A percentile compares a stretch with the other conserved stretches of the same genome.
phyloP scores from a whole-genome alignment of 1,140 invertebrate genomes.

The Drosophila santomea region DNA sequence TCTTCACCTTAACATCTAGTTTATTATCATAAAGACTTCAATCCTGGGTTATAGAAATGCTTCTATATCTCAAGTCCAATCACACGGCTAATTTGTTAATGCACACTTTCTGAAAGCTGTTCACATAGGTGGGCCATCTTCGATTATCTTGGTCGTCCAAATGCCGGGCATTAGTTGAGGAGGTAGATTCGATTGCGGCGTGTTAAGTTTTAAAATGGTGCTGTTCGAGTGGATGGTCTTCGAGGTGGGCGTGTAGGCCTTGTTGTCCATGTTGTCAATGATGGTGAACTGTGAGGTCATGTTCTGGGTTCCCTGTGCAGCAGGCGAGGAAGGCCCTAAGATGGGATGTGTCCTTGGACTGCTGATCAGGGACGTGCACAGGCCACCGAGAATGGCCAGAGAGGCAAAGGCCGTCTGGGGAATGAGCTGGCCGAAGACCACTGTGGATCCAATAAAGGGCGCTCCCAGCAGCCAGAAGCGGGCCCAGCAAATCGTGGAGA shows the following conservation, averaged over 20 bases:
- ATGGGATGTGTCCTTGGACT: constrained; percentile 80
- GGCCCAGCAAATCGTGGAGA: constrained; percentile 83
- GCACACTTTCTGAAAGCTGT: background rate
- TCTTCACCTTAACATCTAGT: background rate
- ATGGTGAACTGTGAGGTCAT: constrained; percentile 71
- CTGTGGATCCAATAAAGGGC: constrained; percentile 78
- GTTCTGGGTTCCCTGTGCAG: constrained; percentile 58
- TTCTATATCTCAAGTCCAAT: background rate
- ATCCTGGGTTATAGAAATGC: background rate
- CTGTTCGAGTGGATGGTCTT: constrained; percentile 63
- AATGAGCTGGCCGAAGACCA: constrained; percentile 77
- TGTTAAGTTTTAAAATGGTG: constrained; percentile 67
- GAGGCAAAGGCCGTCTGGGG: constrained; percentile 80
- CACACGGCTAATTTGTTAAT: background rate
- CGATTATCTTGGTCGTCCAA: constrained; percentile 80
- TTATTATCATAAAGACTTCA: background rate
- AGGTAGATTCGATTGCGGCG: constrained; percentile 82
- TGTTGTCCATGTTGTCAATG: constrained; percentile 77
- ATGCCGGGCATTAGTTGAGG: constrained; percentile 81
- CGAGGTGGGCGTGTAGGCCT: constrained; percentile 59
- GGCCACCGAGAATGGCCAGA: constrained; percentile 73
- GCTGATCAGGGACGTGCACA: constrained; percentile 72
- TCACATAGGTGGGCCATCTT: constrained; percentile 66
- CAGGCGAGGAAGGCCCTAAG: constrained; percentile 45
- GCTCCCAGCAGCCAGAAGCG: constrained; percentile 82